Evolutionary conservation across 2,113 vertebrate species (phyloP).

Genomic region (Andinoacara biseriatus): DNA sequence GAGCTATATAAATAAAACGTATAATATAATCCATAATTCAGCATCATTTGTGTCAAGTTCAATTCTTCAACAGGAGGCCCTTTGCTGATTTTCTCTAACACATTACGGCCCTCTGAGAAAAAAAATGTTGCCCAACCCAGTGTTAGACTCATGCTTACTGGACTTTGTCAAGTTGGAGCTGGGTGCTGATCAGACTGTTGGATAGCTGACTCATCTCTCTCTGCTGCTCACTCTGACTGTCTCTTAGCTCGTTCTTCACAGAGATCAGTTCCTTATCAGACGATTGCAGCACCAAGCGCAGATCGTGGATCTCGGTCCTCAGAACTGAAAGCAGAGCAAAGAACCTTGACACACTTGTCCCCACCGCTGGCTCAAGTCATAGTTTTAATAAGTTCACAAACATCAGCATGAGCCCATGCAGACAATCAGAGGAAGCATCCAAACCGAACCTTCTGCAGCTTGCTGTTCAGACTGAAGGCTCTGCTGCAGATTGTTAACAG

Average conservation of each 20-base stretch:
- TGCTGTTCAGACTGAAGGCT: slow-evolving; percentile 79
- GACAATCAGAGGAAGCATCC: not conserved
- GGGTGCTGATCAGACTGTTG: slow-evolving; percentile 84
- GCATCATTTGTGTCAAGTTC: not conserved
- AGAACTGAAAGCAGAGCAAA: slow-evolving; percentile 79
- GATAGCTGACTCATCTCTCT: slow-evolving; percentile 85
- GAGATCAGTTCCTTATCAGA: slow-evolving; percentile 90
- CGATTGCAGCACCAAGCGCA: slow-evolving; percentile 92
- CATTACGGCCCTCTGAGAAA: not conserved
- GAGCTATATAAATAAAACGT: no score
- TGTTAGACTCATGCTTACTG: slow-evolving; percentile 78
- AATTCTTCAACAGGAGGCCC: not conserved
- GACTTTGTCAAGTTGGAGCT: slow-evolving; percentile 90
- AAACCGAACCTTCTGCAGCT: slow-evolving; percentile 76
- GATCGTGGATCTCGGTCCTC: slow-evolving; percentile 88
- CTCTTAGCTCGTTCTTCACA: slow-evolving; percentile 82
- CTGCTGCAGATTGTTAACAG: slow-evolving; percentile 80
- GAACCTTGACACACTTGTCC: not conserved
- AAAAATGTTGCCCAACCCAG: not conserved
- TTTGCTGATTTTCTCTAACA: not conserved
- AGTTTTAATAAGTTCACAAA: not conserved
- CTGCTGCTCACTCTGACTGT: slow-evolving; percentile 80
- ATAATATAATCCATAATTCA: not conserved
- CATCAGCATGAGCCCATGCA: not conserved
- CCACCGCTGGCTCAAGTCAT: not conserved